A percentile compares a stretch with the other conserved stretches of the same genome.
These are phyloP conservation scores for Hymenochirus boettgeri DNA, from an alignment of 2,113 vertebrate species.

Conservation along the genomic window DNA sequence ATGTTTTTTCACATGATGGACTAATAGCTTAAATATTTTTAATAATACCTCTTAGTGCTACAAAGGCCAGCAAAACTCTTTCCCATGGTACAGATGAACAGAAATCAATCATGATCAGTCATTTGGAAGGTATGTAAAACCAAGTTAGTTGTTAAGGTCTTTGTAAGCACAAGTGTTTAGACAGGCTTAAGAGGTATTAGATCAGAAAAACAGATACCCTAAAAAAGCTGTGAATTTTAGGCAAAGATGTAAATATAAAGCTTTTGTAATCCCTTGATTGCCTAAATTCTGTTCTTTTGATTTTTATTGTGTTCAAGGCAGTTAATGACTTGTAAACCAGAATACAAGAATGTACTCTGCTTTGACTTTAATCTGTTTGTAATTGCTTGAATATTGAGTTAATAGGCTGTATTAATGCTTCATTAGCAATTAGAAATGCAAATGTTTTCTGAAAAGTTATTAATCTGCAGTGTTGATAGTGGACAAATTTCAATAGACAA, in stretches of 20 bases:
- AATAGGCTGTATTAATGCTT: not conserved
- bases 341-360: constrained; percentile 1
- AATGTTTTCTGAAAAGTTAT: too few relatives aligned
- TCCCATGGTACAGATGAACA: constrained; percentile 29
- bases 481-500: too few relatives aligned
- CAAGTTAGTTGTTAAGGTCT: constrained; percentile 22
- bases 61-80: constrained; percentile 19
- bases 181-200: constrained; percentile 26
- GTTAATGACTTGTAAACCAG: constrained; percentile 26
- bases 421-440: constrained; percentile 3
- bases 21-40: constrained; percentile 9
- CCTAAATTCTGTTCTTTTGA: not conserved
- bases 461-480: too few relatives aligned
- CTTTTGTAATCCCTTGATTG: constrained; percentile 26
- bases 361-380: not conserved
- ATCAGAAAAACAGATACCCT: constrained; percentile 16
- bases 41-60: constrained; percentile 22
- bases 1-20: constrained; percentile 12
- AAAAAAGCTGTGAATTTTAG: constrained; percentile 14
- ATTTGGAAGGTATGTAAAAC: constrained; percentile 32
- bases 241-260: constrained; percentile 10
- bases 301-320: constrained; percentile 6
- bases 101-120: constrained; percentile 36
- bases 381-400: not conserved
- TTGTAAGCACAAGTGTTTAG: constrained; percentile 32